Conservation (phyloP, 2,888 invertebrate genomes). For the Xylota segnis region DNA sequence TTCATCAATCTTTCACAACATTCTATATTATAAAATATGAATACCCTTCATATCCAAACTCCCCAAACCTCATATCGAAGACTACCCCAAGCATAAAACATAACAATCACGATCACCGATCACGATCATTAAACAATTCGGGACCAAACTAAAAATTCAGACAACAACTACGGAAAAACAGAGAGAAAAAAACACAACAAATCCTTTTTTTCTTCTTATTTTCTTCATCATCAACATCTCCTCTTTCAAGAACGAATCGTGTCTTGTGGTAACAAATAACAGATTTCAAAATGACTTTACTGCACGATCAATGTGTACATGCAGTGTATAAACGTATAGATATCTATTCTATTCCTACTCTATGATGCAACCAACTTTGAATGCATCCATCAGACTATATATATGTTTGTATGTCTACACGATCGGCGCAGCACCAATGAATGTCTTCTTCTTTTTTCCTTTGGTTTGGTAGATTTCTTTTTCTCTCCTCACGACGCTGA, state of each 20-base stretch:
- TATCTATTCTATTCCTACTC: slow-evolving; percentile 33
- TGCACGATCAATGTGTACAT: slow-evolving; percentile 65
- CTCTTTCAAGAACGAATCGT: slow-evolving; percentile 73
- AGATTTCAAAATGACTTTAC: slow-evolving; percentile 69
- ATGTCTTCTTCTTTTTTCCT: slow-evolving; percentile 19
- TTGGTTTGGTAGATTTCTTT: slow-evolving; percentile 16
- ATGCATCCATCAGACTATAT: slow-evolving; percentile 54
- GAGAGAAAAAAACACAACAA: slow-evolving; percentile 9
- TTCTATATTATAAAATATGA: slow-evolving; percentile 52
- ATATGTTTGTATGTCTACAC: slow-evolving; percentile 11
- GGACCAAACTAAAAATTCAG: slow-evolving; percentile 43
- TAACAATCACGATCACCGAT: slow-evolving; percentile 72
- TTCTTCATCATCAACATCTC: slow-evolving; percentile 34
- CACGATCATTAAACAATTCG: slow-evolving; percentile 76
- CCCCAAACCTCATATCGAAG: slow-evolving; percentile 19
- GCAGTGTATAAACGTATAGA: neutral
- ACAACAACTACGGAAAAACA: slow-evolving; percentile 1
- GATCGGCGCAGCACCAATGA: slow-evolving; percentile 33
- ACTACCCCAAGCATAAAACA: slow-evolving; percentile 46
- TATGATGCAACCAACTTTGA: slow-evolving; percentile 64
- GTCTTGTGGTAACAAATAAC: slow-evolving; percentile 70
- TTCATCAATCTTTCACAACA: slow-evolving; percentile 51
- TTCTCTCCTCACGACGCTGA: slow-evolving; percentile 40
- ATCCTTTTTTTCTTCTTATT: slow-evolving; percentile 40
- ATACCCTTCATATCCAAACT: slow-evolving; percentile 29